A percentile compares a stretch with the other conserved stretches of the same genome.
Conservation (phyloP, 2,113 vertebrate genomes). For the Melanerpes formicivorus region DNA sequence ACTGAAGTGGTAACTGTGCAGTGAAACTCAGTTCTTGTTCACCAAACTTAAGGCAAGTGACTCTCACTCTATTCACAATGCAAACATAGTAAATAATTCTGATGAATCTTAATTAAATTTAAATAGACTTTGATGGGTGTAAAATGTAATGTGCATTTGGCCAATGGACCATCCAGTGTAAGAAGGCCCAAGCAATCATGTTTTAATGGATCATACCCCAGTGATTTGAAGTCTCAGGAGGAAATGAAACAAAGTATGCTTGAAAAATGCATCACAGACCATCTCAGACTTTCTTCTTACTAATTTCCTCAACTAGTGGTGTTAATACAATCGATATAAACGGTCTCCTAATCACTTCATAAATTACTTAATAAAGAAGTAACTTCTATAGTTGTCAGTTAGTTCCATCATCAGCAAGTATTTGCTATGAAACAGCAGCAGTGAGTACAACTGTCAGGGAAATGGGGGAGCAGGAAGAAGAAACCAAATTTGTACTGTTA, state of each 20-base stretch:
- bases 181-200: background rate
- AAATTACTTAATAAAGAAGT: conserved; percentile 50
- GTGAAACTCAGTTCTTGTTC: background rate
- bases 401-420: background rate
- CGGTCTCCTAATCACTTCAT: conserved; percentile 11
- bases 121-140: background rate
- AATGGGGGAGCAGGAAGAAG: background rate
- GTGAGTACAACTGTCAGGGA: background rate
- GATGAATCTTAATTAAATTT: conserved; percentile 14
- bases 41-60: background rate
- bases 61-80: background rate
- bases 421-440: conserved; percentile 26
- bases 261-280: background rate
- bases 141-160: background rate
- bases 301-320: background rate
- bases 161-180: background rate
- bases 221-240: background rate
- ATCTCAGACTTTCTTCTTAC: background rate
- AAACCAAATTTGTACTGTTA: conserved; percentile 8
- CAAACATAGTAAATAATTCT: background rate
- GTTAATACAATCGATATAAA: background rate
- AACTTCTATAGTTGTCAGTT: conserved; percentile 39
- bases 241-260: conserved; percentile 26
- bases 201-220: background rate
- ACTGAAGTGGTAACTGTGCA: background rate